phyloP scores from a whole-genome alignment of 1,140 invertebrate species.

The Hesperophylax magnus region DNA sequence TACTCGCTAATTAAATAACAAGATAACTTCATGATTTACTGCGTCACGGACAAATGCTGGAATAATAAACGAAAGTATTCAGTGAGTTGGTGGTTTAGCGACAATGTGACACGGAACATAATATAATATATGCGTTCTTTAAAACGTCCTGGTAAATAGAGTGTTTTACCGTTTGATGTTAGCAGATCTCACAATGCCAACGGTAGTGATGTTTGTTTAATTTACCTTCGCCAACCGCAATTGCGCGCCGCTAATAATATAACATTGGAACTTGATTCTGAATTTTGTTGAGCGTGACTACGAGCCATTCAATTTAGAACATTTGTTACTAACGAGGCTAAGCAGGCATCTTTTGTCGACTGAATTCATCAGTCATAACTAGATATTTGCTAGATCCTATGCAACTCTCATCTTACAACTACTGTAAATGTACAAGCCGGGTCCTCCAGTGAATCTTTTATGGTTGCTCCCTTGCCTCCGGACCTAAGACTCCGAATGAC shows the following conservation, averaged over 20 bases:
- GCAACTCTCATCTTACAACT: no score
- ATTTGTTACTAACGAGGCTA: slow-evolving; percentile 29
- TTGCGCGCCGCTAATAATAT: not conserved
- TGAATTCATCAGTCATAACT: slow-evolving; percentile 8
- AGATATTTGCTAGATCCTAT: no score
- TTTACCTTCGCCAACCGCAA: not conserved
- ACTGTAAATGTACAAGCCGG: no score
- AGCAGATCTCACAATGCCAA: not conserved
- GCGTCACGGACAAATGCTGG: not conserved
- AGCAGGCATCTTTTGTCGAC: slow-evolving; percentile 27
- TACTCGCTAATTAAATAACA: not conserved
- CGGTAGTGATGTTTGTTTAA: slow-evolving; percentile 20
- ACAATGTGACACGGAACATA: no score
- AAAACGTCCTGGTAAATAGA: no score
- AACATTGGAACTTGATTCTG: slow-evolving; percentile 27
- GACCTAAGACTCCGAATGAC: slow-evolving; percentile 29
- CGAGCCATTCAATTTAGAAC: slow-evolving; percentile 1
- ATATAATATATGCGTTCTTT: no score
- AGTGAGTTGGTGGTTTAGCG: no score
- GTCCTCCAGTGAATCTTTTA: no score
- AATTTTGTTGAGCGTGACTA: slow-evolving; percentile 18
- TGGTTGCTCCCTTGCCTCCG: slow-evolving; percentile 3
- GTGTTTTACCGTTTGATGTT: slow-evolving; percentile 17
- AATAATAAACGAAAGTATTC: no score
- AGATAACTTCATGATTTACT: not conserved